These are phyloP conservation scores for Molanna angustata DNA, from an alignment of 2,888 invertebrate species.

Conservation along the genomic window DNA sequence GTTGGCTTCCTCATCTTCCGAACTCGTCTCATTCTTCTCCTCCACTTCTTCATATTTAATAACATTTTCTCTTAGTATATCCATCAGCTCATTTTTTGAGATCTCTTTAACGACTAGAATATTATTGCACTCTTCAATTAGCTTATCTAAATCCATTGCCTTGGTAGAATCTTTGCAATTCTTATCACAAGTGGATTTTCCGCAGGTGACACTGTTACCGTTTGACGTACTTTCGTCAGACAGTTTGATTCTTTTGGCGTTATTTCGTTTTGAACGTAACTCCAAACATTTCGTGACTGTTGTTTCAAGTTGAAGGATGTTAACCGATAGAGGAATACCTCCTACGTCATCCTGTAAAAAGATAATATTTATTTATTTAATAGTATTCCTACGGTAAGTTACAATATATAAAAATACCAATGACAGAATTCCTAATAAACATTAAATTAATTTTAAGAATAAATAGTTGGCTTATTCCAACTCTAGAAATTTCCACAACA, in stretches of 20 bases:
- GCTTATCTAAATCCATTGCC: slow-evolving; percentile 11
- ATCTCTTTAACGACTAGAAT: slow-evolving; percentile 20
- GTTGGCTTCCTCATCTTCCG: slow-evolving; percentile 40
- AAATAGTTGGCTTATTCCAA: no score
- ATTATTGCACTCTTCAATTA: slow-evolving; percentile 10
- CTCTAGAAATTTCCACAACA: no score
- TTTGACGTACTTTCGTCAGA: background rate
- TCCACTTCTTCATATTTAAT: slow-evolving; percentile 15
- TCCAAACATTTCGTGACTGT: slow-evolving; percentile 45
- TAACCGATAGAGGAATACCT: slow-evolving; percentile 48
- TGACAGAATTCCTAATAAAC: no score
- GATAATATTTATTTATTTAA: slow-evolving; percentile 27
- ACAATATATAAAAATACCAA: no score
- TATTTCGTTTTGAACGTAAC: slow-evolving; percentile 43
- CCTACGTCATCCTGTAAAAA: slow-evolving; percentile 47
- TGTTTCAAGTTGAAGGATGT: slow-evolving; percentile 49
- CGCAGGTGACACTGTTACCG: background rate
- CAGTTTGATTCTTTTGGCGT: slow-evolving; percentile 43
- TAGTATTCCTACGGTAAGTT: no score
- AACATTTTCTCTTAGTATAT: slow-evolving; percentile 44
- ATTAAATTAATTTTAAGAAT: no score
- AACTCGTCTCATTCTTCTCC: slow-evolving; percentile 2
- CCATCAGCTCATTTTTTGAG: slow-evolving; percentile 39
- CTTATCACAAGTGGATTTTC: background rate
- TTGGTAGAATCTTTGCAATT: slow-evolving; percentile 1